Conservation (phyloP, 1,140 invertebrate genomes). For the Drosophila hydei region DNA sequence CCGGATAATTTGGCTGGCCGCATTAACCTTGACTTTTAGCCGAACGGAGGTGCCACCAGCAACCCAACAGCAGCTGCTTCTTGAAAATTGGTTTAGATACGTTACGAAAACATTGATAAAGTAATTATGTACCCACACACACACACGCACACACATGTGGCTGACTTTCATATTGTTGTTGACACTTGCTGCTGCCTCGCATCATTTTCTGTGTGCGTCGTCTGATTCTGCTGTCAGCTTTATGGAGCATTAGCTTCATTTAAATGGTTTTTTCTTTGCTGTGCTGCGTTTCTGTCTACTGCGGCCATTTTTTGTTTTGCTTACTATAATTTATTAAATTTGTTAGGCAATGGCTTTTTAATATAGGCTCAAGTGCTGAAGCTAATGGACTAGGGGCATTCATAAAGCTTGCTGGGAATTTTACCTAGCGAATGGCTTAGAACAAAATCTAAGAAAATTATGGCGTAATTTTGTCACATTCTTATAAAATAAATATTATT, state of each 20-base stretch:
- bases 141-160: constrained; percentile 2
- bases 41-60: constrained; percentile 15
- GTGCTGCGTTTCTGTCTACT: constrained; percentile 6
- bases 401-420: background rate
- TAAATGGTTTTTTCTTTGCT: constrained; percentile 17
- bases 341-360: constrained; percentile 53
- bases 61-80: constrained; percentile 10
- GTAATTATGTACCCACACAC: constrained; percentile 48
- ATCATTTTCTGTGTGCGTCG: too few species aligned
- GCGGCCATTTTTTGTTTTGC: background rate
- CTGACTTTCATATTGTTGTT: constrained; percentile 11
- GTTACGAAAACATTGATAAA: constrained; percentile 65
- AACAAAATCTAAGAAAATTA: too few species aligned
- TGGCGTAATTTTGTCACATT: too few species aligned
- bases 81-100: constrained; percentile 57
- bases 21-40: constrained; percentile 69
- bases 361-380: constrained; percentile 12
- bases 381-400: too few species aligned
- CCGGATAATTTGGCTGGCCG: constrained; percentile 24
- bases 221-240: constrained; percentile 44
- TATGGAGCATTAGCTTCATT: constrained; percentile 28
- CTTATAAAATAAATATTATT: too few species aligned
- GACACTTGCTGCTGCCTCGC: constrained; percentile 28
- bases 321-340: constrained; percentile 55
- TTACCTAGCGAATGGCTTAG: too few species aligned